These are phyloP conservation scores for Crocodylus rhombifer DNA, from an alignment of 2,797 vertebrate species.

Conservation along the genomic window DNA sequence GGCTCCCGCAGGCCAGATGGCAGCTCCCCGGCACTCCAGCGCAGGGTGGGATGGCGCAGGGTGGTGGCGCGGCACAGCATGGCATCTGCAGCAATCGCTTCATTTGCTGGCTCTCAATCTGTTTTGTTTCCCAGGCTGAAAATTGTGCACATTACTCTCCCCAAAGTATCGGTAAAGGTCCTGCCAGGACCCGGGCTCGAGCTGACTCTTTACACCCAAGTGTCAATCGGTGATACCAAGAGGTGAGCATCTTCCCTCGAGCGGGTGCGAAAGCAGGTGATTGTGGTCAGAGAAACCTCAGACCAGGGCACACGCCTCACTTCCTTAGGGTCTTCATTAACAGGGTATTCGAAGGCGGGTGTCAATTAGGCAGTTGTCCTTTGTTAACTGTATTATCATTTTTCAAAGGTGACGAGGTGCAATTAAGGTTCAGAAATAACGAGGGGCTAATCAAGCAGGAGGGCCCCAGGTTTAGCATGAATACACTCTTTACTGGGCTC, in stretches of 20 bases:
- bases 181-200: conserved; percentile 74
- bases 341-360: not conserved
- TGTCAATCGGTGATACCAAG: conserved; percentile 63
- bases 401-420: not conserved
- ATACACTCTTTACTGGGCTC: not conserved
- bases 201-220: conserved; percentile 73
- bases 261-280: not conserved
- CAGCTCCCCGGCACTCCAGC: fast-evolving
- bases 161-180: conserved; percentile 67
- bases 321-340: not conserved
- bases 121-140: conserved; percentile 62
- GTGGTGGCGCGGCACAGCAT: not conserved
- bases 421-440: not conserved
- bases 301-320: fast-evolving
- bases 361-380: not conserved
- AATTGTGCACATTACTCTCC: conserved; percentile 74
- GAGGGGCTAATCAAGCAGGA: not conserved
- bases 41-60: too few relatives aligned
- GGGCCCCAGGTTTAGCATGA: not conserved
- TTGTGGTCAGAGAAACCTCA: fast-evolving
- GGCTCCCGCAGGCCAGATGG: fast-evolving
- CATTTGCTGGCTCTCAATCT: not conserved
- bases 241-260: conserved; percentile 21
- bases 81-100: fast-evolving
- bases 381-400: not conserved